Conservation (phyloP, 2,888 invertebrate genomes). For the Drosophila rubida region DNA sequence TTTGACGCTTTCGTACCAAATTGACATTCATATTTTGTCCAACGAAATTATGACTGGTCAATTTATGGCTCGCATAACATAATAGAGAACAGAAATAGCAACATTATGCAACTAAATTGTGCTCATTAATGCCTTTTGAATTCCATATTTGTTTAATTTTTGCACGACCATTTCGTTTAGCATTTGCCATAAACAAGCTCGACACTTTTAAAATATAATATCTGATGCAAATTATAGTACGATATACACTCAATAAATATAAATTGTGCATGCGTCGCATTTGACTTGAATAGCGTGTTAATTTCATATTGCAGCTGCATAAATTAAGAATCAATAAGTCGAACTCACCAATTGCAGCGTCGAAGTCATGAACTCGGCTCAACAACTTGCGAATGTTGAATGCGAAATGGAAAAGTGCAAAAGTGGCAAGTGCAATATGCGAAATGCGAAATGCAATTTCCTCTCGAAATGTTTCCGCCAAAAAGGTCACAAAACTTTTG, state of each 20-base stretch:
- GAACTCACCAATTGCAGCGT: conserved; percentile 39
- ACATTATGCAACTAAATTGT: no score
- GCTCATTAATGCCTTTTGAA: no score
- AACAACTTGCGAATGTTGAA: conserved; percentile 5
- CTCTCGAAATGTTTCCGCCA: conserved; percentile 49
- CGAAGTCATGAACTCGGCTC: conserved; percentile 9
- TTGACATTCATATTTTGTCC: background rate
- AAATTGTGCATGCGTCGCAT: no score
- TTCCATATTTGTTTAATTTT: no score
- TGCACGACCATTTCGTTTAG: no score
- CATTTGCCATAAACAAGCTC: no score
- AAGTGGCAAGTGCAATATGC: conserved; percentile 41
- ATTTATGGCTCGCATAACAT: background rate
- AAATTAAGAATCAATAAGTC: background rate
- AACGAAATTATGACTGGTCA: background rate
- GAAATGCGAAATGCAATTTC: conserved; percentile 60
- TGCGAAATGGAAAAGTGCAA: conserved; percentile 23
- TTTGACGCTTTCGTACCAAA: background rate
- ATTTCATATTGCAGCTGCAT: background rate
- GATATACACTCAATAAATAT: no score
- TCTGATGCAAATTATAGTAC: background rate
- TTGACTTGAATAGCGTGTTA: background rate
- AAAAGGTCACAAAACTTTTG: conserved; percentile 62
- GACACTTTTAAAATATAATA: no score
- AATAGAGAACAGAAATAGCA: no score